Percentiles rank a stretch among this genome's conserved stretches.
Evolutionary conservation across 1,140 invertebrate species (phyloP).

Genomic region (Ceratina calcarata): DNA sequence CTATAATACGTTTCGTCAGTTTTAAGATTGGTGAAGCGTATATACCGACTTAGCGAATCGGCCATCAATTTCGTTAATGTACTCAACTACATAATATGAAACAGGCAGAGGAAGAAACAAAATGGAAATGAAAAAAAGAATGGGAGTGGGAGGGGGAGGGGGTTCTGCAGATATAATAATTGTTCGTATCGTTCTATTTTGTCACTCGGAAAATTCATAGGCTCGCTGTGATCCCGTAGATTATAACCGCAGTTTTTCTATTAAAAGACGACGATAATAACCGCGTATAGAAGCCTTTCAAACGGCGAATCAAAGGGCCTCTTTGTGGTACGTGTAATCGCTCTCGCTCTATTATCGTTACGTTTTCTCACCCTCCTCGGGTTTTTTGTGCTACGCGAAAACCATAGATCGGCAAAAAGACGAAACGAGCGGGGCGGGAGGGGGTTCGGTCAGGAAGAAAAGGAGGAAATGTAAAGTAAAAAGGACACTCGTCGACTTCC

Average conservation of each 20-base stretch:
- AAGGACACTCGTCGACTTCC: slow-evolving; percentile 11
- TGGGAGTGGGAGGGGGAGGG: neutral
- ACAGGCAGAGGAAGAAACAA: slow-evolving; percentile 19
- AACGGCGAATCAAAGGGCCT: slow-evolving; percentile 52
- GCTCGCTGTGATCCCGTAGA: slow-evolving; percentile 70
- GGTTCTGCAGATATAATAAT: slow-evolving; percentile 46
- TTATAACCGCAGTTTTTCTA: slow-evolving; percentile 63
- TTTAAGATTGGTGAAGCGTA: slow-evolving; percentile 39
- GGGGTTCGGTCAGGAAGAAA: neutral
- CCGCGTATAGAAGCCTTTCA: slow-evolving; percentile 50
- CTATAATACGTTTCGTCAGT: slow-evolving; percentile 33
- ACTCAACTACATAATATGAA: slow-evolving; percentile 37
- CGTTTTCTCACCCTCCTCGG: slow-evolving; percentile 41
- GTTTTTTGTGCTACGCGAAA: slow-evolving; percentile 46
- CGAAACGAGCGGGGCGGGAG: neutral
- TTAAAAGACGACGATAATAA: slow-evolving; percentile 56
- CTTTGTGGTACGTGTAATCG: slow-evolving; percentile 59
- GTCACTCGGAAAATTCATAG: slow-evolving; percentile 65
- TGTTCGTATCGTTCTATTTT: slow-evolving; percentile 57
- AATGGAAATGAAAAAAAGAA: slow-evolving; percentile 2
- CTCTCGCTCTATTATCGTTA: slow-evolving; percentile 49
- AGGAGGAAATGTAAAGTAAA: neutral
- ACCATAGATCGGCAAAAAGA: slow-evolving; percentile 22
- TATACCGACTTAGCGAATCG: slow-evolving; percentile 47
- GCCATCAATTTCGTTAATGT: slow-evolving; percentile 41